Conservation (phyloP, 2,888 invertebrate genomes). For the Epinotia bilunana region DNA sequence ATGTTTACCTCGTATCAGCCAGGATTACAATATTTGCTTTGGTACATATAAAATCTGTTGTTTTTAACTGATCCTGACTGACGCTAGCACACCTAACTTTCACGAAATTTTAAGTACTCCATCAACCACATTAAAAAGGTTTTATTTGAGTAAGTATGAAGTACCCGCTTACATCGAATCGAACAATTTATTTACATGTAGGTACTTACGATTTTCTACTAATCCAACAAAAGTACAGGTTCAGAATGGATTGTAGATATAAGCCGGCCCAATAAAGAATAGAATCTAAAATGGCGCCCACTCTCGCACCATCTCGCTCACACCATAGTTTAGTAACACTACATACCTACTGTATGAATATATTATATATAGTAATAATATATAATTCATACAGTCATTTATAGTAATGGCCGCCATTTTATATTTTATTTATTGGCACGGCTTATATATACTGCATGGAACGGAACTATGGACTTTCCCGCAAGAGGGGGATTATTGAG, state of each 20-base stretch:
- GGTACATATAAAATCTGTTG: background rate
- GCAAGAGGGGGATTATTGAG: no score
- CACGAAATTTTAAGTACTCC: background rate
- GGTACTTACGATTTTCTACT: background rate
- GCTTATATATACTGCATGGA: no score
- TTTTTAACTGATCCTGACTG: background rate
- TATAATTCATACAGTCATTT: no score
- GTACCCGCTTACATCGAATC: conserved; percentile 2
- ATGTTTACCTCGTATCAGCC: conserved; percentile 5
- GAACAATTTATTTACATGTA: conserved; percentile 12
- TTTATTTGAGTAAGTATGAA: conserved; percentile 9
- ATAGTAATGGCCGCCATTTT: no score
- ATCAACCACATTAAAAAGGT: conserved; percentile 7
- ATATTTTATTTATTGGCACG: no score
- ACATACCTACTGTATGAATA: no score
- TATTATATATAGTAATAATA: no score
- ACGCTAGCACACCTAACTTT: background rate
- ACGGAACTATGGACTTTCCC: no score
- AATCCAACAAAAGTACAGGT: background rate
- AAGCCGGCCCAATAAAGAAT: no score
- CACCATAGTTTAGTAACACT: no score
- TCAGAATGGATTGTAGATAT: background rate
- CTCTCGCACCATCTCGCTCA: no score
- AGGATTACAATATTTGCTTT: background rate
- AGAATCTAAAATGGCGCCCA: no score